phyloP scores from a whole-genome alignment of 1,140 invertebrate species.

The Nebria ingens region DNA sequence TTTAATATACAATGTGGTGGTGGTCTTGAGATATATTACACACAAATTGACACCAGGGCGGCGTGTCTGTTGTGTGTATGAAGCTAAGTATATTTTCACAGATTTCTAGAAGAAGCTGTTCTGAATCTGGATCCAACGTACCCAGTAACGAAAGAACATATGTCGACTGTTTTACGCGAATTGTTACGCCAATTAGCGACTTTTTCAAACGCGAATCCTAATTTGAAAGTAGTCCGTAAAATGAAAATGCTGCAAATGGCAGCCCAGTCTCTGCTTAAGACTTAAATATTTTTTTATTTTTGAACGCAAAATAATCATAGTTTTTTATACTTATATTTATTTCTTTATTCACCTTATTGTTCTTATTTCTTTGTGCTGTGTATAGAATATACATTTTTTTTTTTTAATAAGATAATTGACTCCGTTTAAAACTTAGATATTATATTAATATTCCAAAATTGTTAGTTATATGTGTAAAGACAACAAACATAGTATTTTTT shows the following conservation, averaged over 20 bases:
- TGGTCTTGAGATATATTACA: too few species aligned
- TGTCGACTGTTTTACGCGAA: conserved; percentile 64
- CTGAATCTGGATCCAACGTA: conserved; percentile 68
- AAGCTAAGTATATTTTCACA: conserved; percentile 35
- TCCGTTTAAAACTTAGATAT: not conserved
- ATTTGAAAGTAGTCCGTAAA: conserved; percentile 52
- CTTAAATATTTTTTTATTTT: too few species aligned
- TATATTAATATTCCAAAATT: not conserved
- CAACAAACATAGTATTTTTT: not conserved
- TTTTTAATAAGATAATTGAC: not conserved
- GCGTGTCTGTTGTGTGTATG: too few species aligned
- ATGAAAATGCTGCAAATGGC: conserved; percentile 75
- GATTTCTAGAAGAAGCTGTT: conserved; percentile 80
- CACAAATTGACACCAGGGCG: too few species aligned
- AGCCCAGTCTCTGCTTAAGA: conserved; percentile 45
- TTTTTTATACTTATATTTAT: not conserved
- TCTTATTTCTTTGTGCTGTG: not conserved
- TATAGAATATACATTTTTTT: not conserved
- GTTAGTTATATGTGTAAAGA: not conserved
- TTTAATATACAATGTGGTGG: too few species aligned
- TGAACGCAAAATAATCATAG: not conserved
- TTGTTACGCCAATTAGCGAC: conserved; percentile 61
- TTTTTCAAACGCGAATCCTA: conserved; percentile 59
- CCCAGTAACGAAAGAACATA: conserved; percentile 70
- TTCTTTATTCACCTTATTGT: not conserved